Base-by-base conservation (phyloP, 1,140 invertebrate species). In the Xylocopa sonorina region DNA sequence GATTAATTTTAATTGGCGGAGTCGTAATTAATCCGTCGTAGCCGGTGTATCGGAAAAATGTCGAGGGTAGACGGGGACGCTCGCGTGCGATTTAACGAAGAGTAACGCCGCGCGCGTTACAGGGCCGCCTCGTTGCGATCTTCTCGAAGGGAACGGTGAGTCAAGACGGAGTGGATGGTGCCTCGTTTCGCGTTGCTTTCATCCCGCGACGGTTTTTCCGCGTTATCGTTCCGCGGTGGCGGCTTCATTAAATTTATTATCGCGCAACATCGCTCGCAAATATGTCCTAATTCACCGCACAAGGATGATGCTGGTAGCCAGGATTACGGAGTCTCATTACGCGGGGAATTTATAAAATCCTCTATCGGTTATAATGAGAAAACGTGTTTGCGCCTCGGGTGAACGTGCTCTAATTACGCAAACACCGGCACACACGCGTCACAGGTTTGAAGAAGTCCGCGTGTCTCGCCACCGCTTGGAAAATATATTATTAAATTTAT, bases 201-300 rank as follows among this genome's bases (percentile, higher is more conserved):
- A 64, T 74, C 29, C 24, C 7, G 10, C 29, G 12, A 3, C n/a
- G n/a, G n/a, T n/a, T 24, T 32, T 43, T 64, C 32, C 24, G 41
- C 63, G 50, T 1, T 32, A 46, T 57, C 34, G 24, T 21, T 41
- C 55, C 51, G 73, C 38, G 18, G 21, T n/a, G 3, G 16, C 21
- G 24, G 63, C 41, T 53, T 76, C 63, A n/a, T 76, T 76, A 76
- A 68, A 76, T 76, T 57, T 76, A 76, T 76, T 76, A 68, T 68
- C 50, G 27, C n/a, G 38, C 63, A 55, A 46, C 74, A 68, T 76
- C 63, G 21, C 38, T 68, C 51, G 29, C 63, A 48, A 76, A 57
- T 68, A 38, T 68, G 24, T 68, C 38, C 63, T 68, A 76, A 76
- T 76, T 76, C 57, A 68, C 74, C 51, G 16, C n/a, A 24, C n/a